Evolutionary conservation across 1,140 invertebrate genomes (phyloP).

Genomic region (Temnothorax curvispinosus): DNA sequence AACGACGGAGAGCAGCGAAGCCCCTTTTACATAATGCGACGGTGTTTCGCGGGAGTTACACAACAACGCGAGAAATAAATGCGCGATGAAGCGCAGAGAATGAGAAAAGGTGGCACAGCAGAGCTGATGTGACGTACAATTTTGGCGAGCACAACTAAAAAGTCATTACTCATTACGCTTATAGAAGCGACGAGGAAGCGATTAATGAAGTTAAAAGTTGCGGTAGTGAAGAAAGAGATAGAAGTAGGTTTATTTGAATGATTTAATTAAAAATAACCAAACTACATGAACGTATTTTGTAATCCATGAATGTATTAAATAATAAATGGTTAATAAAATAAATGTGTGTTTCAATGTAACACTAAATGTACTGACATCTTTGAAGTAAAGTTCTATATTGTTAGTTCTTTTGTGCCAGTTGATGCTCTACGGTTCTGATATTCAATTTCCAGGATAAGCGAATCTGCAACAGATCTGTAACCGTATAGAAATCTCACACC

Average conservation of each 20-base stretch:
- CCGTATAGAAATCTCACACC: background rate
- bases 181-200: background rate
- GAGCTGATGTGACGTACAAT: constrained; percentile 24
- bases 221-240: background rate
- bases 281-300: background rate
- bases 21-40: constrained; percentile 53
- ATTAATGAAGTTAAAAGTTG: background rate
- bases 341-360: background rate
- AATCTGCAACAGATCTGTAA: background rate
- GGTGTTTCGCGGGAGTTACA: constrained; percentile 37
- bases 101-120: background rate
- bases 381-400: background rate
- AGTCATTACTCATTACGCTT: background rate
- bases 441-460: background rate
- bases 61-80: constrained; percentile 62
- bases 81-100: constrained; percentile 53
- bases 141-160: constrained; percentile 1
- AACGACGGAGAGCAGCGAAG: background rate
- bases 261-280: background rate
- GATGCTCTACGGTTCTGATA: background rate
- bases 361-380: background rate
- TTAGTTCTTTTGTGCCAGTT: background rate
- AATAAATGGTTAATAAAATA: background rate
- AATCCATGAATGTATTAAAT: background rate
- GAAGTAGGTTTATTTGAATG: background rate